These are phyloP conservation scores for Orchesella cincta DNA, from an alignment of 1,140 invertebrate species.

Conservation along the genomic window DNA sequence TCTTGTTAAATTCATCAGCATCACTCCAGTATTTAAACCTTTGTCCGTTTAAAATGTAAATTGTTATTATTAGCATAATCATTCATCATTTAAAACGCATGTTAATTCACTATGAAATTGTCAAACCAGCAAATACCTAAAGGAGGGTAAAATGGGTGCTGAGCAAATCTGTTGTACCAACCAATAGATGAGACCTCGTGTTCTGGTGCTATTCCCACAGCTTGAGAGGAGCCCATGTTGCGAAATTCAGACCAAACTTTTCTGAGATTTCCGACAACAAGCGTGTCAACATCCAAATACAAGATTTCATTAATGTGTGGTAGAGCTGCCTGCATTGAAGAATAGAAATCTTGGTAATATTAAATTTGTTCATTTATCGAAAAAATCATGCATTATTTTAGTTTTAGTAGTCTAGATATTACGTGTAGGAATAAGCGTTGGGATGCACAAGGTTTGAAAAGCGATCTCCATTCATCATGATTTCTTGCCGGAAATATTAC, in stretches of 20 bases:
- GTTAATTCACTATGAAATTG: no score
- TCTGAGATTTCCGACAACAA: conserved; percentile 81
- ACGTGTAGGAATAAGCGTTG: conserved; percentile 90
- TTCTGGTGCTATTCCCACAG: conserved; percentile 84
- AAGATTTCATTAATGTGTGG: conserved; percentile 79
- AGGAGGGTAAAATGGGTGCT: conserved; percentile 89
- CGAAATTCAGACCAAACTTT: conserved; percentile 80
- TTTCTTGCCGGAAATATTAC: conserved; percentile 75
- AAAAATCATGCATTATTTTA: conserved; percentile 18
- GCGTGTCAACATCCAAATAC: conserved; percentile 90
- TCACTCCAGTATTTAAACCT: conserved; percentile 94
- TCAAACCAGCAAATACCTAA: no score
- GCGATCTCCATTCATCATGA: conserved; percentile 75
- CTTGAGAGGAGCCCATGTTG: conserved; percentile 80
- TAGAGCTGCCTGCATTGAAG: conserved; percentile 75
- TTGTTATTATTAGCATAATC: no score
- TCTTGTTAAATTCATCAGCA: conserved; percentile 93
- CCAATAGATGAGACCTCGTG: conserved; percentile 87
- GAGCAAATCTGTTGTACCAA: conserved; percentile 94
- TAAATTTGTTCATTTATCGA: not conserved
- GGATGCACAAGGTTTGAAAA: conserved; percentile 90
- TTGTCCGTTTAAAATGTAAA: no score
- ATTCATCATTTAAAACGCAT: no score
- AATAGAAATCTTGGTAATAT: conserved; percentile 50
- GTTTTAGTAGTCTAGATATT: conserved; percentile 53